phyloP scores from a whole-genome alignment of 2,797 vertebrate genomes.

The Xenops minutus region DNA sequence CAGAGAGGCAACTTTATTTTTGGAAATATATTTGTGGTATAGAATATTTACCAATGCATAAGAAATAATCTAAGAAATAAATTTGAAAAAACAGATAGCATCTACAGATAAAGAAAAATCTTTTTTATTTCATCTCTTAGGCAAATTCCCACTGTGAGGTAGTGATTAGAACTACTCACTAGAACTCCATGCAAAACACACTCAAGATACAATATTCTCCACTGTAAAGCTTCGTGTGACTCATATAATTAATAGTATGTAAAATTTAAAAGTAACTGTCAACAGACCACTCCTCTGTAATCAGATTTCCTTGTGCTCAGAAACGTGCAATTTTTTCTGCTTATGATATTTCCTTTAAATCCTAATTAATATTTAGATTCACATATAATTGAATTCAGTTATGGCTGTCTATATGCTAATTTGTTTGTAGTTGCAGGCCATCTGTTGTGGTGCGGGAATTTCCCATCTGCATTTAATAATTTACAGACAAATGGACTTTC shows the following conservation, averaged over 20 bases:
- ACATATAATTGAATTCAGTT: slow-evolving; percentile 48
- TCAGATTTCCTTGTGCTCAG: background rate
- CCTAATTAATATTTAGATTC: slow-evolving; percentile 65
- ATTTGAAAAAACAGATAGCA: background rate
- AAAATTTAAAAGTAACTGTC: background rate
- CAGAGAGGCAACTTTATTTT: background rate
- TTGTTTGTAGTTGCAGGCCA: slow-evolving; percentile 36
- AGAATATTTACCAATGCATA: background rate
- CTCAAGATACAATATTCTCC: background rate
- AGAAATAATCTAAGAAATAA: background rate
- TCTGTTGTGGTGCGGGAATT: slow-evolving; percentile 32
- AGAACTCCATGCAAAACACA: background rate
- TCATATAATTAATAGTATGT: background rate
- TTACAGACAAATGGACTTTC: slow-evolving; percentile 1
- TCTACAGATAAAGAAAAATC: background rate
- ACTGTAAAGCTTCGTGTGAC: background rate
- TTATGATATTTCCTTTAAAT: slow-evolving; percentile 30
- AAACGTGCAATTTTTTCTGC: background rate
- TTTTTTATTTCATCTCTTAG: background rate
- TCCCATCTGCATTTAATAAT: slow-evolving; percentile 54
- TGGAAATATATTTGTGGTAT: background rate
- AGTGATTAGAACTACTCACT: background rate
- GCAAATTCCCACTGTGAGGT: background rate
- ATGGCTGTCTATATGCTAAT: slow-evolving; percentile 33
- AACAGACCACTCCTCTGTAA: background rate